Evolutionary conservation across 1,140 invertebrate genomes (phyloP), one percentile per base, ranked within the genome.

Genomic region (Octopus sinensis): DNA sequence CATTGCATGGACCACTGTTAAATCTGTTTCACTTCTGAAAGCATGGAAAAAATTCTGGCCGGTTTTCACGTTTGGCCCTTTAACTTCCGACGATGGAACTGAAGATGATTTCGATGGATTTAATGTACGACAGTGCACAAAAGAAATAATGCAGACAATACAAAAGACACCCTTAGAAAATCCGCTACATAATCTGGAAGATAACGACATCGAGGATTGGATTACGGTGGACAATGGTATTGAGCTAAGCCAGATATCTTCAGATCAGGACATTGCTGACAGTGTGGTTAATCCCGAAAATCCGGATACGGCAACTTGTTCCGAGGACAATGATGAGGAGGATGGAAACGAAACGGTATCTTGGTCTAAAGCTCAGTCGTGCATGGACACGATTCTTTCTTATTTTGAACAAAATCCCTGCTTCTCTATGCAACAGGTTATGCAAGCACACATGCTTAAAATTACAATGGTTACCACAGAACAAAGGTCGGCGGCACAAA

Each of bases 11-110:
- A 76, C 10, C 9, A 30, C 10, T 0, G 75, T 76, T 9, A 4
- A 4, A 23, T 23, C 75, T 17, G 43, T 76, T 9, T 4, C 75
- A 9, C 75, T 76, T n/a, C 10, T 23, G 1, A 30, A 4, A 76
- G 75, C n/a, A 10, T 76, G 75, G 75, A 51, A 23, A 76, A 76
- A 76, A n/a, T 30, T 76, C 7, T 76, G 75, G 75, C 75, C 75
- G 9, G 12, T 13, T 76, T n/a, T 12, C n/a, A 76, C 23, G 10
- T 76, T 76, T 76, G 75, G n/a, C 9, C 9, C 10, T 76, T 9
- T 4, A 1, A 2, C 4, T 23, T 76, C 75, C 43, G 75, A 76
- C 1, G 75, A 76, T 30, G 30, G 30, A 43, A 43, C 1, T 43
- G 62, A 68, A 13, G 62, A 68, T 13, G 62, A 68, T 12, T 68